Percentiles rank a stretch among this genome's conserved stretches.
phyloP scores from a whole-genome alignment of 2,888 invertebrate species.

The Dexiosoma caninum region DNA sequence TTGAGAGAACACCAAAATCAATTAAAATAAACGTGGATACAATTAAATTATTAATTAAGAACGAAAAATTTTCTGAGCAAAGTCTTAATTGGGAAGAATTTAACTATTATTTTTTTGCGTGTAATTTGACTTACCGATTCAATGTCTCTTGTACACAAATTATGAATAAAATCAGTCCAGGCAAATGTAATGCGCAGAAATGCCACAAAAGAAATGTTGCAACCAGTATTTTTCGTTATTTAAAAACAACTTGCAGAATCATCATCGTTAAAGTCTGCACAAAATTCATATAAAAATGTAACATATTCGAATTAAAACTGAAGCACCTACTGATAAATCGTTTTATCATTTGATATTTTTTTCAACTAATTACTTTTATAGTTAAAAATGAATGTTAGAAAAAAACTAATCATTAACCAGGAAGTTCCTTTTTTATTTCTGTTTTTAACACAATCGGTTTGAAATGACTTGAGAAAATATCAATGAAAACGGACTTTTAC shows the following conservation, averaged over 20 bases:
- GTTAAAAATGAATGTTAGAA: too few species aligned
- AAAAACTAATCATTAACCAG: conserved; percentile 20
- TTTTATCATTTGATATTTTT: conserved; percentile 18
- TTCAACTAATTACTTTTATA: not conserved
- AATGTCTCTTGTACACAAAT: not conserved
- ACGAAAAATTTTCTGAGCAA: too few species aligned
- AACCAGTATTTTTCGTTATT: not conserved
- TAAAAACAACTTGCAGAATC: not conserved
- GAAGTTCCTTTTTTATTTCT: not conserved
- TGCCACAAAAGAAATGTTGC: not conserved
- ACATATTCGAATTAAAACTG: conserved; percentile 12
- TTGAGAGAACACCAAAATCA: too few species aligned
- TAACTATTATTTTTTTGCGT: too few species aligned
- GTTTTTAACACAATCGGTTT: not conserved
- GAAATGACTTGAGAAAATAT: conserved; percentile 5
- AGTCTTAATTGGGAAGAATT: too few species aligned
- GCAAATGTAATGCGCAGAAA: not conserved
- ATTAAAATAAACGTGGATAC: too few species aligned
- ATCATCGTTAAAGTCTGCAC: conserved; percentile 7
- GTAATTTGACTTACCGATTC: too few species aligned
- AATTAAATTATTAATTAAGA: too few species aligned
- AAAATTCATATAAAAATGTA: conserved; percentile 1
- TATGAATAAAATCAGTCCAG: not conserved
- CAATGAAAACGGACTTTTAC: conserved; percentile 41
- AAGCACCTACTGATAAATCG: not conserved